phyloP scores from a whole-genome alignment of 2,888 invertebrate species.

The Agrochola lychnidis region DNA sequence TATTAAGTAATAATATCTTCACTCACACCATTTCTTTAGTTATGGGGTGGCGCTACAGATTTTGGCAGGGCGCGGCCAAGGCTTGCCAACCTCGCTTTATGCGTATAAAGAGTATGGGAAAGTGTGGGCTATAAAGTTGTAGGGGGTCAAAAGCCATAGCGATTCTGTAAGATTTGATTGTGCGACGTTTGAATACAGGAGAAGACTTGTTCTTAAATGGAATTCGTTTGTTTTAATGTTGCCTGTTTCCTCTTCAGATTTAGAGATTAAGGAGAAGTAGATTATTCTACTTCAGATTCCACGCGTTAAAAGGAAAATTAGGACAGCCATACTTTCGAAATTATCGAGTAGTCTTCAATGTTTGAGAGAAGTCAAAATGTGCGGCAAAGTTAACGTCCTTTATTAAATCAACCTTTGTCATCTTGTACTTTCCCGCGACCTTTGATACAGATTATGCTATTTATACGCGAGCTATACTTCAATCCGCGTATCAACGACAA shows the following conservation, averaged over 20 bases:
- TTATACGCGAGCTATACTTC: too few relatives aligned
- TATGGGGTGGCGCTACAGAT: slow-evolving; percentile 51
- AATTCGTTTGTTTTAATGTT: not conserved
- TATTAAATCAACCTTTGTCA: not conserved
- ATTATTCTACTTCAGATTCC: not conserved
- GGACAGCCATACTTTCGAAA: not conserved
- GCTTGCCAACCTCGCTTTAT: slow-evolving; percentile 41
- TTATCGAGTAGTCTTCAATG: not conserved
- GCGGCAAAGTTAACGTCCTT: not conserved
- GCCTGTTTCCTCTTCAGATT: not conserved
- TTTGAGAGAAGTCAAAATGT: too few relatives aligned
- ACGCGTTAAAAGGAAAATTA: not conserved
- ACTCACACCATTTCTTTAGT: slow-evolving; percentile 26
- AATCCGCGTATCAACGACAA: not conserved
- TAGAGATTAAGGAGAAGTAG: too few relatives aligned
- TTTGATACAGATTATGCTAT: not conserved
- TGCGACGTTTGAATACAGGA: not conserved
- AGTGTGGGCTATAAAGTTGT: not conserved
- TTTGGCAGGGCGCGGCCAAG: slow-evolving; percentile 55
- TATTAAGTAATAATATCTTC: slow-evolving; percentile 37
- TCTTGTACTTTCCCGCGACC: not conserved
- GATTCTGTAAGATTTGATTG: not conserved
- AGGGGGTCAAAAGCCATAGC: not conserved
- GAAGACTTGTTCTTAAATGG: not conserved
- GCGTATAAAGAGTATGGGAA: slow-evolving; percentile 20